Percentiles rank a stretch among this genome's conserved stretches.
Evolutionary conservation across 2,113 vertebrate genomes (phyloP).

Genomic region (Lontra canadensis): DNA sequence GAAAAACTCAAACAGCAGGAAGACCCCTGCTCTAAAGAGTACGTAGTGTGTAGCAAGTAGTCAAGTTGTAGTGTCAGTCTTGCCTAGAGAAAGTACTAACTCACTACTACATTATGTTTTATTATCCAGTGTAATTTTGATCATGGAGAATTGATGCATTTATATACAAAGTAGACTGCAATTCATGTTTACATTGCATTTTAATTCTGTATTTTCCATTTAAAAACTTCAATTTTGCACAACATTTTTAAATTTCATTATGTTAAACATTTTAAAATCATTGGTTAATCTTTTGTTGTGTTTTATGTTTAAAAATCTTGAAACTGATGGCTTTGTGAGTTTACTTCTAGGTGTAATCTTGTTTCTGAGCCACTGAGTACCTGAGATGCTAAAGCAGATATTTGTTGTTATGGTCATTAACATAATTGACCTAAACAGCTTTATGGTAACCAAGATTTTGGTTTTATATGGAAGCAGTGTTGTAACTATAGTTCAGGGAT

Average conservation of each 20-base stretch:
- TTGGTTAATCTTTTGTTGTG: constrained; percentile 53
- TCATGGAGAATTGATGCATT: constrained; percentile 41
- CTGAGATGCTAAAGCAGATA: constrained; percentile 43
- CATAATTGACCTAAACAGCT: background rate
- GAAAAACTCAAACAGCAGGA: constrained; percentile 67
- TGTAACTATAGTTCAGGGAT: constrained; percentile 17
- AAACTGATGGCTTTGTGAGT: constrained; percentile 33
- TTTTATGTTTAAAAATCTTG: constrained; percentile 58
- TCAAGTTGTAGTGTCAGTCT: constrained; percentile 5
- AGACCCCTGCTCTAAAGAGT: constrained; percentile 32
- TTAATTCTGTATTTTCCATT: constrained; percentile 55
- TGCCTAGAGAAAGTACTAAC: constrained; percentile 55
- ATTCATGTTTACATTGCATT: constrained; percentile 45
- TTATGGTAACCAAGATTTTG: constrained; percentile 33
- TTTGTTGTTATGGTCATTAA: constrained; percentile 54
- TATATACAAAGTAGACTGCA: background rate
- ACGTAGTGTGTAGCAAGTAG: constrained; percentile 61
- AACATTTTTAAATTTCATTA: constrained; percentile 20
- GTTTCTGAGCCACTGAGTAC: constrained; percentile 50
- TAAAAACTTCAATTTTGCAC: constrained; percentile 48
- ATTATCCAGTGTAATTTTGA: constrained; percentile 42
- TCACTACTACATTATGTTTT: constrained; percentile 9
- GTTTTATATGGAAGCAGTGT: constrained; percentile 53
- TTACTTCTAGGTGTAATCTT: constrained; percentile 35
- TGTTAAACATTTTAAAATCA: constrained; percentile 55